Conservation (phyloP, 2,888 invertebrate species). For the Cantharis lateralis region DNA sequence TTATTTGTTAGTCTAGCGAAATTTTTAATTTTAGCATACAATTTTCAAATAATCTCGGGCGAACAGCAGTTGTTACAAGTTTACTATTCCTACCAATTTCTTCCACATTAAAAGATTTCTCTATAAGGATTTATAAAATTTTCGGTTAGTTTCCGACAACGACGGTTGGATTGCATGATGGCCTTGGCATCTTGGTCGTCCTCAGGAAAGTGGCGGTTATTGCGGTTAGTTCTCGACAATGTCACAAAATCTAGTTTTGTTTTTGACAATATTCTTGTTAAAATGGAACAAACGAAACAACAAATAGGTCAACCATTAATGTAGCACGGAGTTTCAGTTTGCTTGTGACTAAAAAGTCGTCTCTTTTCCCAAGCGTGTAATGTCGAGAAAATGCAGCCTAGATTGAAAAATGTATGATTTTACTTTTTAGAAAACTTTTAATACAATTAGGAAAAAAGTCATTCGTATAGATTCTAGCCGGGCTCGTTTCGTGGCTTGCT, state of each 20-base stretch:
- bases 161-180: background rate
- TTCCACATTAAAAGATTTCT: background rate
- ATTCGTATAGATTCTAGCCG: conserved; percentile 32
- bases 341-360: background rate
- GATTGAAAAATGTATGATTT: background rate
- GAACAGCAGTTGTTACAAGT: background rate
- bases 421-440: conserved; percentile 16
- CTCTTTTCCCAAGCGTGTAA: background rate
- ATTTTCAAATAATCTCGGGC: background rate
- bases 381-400: background rate
- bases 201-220: background rate
- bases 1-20: conserved; percentile 19
- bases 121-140: background rate
- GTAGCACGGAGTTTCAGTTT: conserved; percentile 3
- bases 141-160: too few species aligned
- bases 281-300: conserved; percentile 13
- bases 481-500: conserved; percentile 36
- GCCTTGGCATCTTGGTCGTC: background rate
- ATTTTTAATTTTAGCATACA: conserved; percentile 6
- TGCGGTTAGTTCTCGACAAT: background rate
- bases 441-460: conserved; percentile 30
- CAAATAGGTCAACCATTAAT: conserved; percentile 31
- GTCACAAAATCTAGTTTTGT: background rate
- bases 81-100: background rate
- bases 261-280: background rate